A percentile compares a stretch with the other conserved stretches of the same genome.
phyloP scores from a whole-genome alignment of 92 coral and sea anemone genomes.

The Actinernus sp. region DNA sequence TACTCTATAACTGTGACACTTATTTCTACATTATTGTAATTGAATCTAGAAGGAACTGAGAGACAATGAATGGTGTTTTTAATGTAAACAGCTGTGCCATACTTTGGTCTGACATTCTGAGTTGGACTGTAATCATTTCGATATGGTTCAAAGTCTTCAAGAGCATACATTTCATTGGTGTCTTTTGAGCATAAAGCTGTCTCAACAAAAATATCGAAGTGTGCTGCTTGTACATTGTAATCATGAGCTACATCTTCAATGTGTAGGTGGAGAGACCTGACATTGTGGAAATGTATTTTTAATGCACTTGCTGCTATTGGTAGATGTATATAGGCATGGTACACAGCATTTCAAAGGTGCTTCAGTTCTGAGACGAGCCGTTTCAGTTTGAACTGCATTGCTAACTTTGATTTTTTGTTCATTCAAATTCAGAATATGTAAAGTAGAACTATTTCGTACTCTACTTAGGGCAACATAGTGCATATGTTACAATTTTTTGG shows the following conservation, averaged over 20 bases:
- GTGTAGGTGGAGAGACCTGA: constrained; percentile 69
- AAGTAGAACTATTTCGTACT: constrained; percentile 36
- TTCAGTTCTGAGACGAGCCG: constrained; percentile 37
- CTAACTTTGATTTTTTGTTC: constrained; percentile 43
- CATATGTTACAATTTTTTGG: constrained; percentile 37
- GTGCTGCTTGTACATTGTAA: constrained; percentile 59
- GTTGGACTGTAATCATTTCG: no score
- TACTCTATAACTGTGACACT: no score
- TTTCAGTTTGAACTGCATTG: constrained; percentile 39
- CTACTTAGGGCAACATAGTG: constrained; percentile 55
- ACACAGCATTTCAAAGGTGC: constrained; percentile 13
- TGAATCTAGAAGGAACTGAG: no score
- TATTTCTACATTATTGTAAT: no score
- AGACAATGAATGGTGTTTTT: no score
- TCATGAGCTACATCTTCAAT: constrained; percentile 49
- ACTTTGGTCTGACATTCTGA: no score
- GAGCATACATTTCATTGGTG: no score
- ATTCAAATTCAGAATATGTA: constrained; percentile 47
- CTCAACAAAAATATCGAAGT: no score
- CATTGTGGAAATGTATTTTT: constrained; percentile 71
- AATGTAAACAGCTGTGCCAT: no score
- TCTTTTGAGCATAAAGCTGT: constrained; percentile 71
- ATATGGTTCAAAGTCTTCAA: no score
- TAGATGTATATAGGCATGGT: constrained; percentile 1
- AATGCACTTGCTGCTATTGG: constrained; percentile 5